These are phyloP conservation scores for Bucorvus abyssinicus DNA, from an alignment of 2,797 vertebrate genomes.

Conservation along the genomic window DNA sequence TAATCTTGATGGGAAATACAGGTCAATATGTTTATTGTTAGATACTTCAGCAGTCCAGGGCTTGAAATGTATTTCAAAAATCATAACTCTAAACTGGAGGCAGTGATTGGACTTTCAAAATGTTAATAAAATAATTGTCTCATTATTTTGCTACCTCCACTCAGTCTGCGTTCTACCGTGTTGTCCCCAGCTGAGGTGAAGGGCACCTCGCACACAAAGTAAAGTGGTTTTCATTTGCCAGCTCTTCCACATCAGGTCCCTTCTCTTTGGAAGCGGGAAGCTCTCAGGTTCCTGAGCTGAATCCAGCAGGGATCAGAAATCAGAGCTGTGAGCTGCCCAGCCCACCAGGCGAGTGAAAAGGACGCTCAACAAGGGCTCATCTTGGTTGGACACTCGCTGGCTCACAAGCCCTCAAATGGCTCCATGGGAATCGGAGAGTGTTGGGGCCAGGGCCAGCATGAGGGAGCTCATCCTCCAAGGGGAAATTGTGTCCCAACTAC, in stretches of 20 bases:
- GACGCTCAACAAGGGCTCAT: background rate
- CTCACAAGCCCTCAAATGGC: background rate
- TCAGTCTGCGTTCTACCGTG: background rate
- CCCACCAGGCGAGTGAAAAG: background rate
- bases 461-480: background rate
- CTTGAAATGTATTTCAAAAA: background rate
- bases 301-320: background rate
- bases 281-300: background rate
- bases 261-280: background rate
- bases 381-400: background rate
- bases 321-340: background rate
- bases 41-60: background rate
- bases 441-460: no score
- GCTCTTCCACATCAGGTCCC: background rate
- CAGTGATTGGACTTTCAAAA: background rate
- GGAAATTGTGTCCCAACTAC: background rate
- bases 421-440: rapidly evolving
- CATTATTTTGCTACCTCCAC: background rate
- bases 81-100: background rate
- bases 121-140: background rate
- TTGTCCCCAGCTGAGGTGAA: background rate
- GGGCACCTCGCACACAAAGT: no score
- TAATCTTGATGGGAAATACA: conserved; percentile 46
- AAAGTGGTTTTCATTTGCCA: background rate
- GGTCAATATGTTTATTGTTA: conserved; percentile 16